Evolutionary conservation across 1,140 invertebrate species (phyloP).

Genomic region (Drosophila saltans): DNA sequence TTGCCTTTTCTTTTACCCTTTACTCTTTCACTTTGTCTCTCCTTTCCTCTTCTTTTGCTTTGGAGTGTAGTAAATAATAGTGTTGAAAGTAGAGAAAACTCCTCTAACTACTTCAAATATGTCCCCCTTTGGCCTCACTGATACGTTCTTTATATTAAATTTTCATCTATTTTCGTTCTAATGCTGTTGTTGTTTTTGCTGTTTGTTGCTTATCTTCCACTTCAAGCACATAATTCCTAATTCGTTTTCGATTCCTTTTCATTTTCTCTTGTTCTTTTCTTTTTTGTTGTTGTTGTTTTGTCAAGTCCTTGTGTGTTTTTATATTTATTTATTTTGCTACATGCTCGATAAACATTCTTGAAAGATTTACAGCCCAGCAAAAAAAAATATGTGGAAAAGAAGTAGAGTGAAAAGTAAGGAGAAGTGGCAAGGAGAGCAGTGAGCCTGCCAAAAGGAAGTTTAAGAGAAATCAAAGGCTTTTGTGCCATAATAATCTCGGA

Average conservation of each 20-base stretch:
- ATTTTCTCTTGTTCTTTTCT: constrained; percentile 11
- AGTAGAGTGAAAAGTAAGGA: constrained; percentile 7
- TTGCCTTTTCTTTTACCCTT: background rate
- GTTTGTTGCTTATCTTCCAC: constrained; percentile 25
- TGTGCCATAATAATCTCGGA: constrained; percentile 66
- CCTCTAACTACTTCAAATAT: too few relatives aligned
- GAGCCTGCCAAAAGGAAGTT: background rate
- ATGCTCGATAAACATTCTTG: constrained; percentile 56
- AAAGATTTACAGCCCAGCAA: constrained; percentile 63
- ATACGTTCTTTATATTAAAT: constrained; percentile 12
- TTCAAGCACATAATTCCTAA: constrained; percentile 39
- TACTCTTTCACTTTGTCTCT: background rate
- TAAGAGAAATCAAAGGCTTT: constrained; percentile 64
- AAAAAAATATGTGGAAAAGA: constrained; percentile 1
- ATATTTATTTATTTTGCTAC: constrained; percentile 37
- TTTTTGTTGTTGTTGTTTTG: constrained; percentile 10
- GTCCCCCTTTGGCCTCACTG: background rate
- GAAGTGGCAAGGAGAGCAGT: too few relatives aligned
- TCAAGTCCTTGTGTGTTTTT: constrained; percentile 32
- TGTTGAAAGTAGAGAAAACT: constrained; percentile 39
- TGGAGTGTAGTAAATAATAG: constrained; percentile 43
- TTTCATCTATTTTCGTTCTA: constrained; percentile 5
- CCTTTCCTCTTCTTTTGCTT: constrained; percentile 31
- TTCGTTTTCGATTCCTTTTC: constrained; percentile 11
- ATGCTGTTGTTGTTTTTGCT: constrained; percentile 11